Percentiles rank a stretch among this genome's conserved stretches.
Evolutionary conservation across 23 tunicate genomes (phyloP).

Genomic region (Ascidia mentula): DNA sequence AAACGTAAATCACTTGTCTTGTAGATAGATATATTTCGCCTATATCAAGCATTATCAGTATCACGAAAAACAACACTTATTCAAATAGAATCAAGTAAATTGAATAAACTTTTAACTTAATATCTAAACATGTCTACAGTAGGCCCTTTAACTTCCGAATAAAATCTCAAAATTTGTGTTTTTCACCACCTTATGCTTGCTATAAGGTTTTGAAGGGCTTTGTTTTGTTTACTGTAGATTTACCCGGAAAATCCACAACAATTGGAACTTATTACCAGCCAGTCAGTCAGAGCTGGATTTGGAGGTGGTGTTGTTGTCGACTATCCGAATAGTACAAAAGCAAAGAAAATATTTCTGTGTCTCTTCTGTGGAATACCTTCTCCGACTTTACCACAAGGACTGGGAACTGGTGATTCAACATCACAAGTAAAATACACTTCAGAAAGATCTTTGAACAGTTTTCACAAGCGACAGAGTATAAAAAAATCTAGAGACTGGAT

Average conservation of each 20-base stretch:
- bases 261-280: slow-evolving; percentile 84
- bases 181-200: no score
- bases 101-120: no score
- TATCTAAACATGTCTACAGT: no score
- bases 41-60: no score
- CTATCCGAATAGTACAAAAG: slow-evolving; percentile 95
- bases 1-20: no score
- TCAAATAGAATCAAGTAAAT: no score
- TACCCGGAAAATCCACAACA: slow-evolving; percentile 98
- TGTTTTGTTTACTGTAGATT: slow-evolving; percentile 35
- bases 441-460: slow-evolving; percentile 20
- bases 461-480: slow-evolving; percentile 14
- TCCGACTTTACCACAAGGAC: slow-evolving; percentile 64
- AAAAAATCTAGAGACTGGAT: slow-evolving; percentile 78
- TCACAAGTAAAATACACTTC: slow-evolving; percentile 31
- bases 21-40: no score
- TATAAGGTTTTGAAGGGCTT: no score
- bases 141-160: no score
- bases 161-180: no score
- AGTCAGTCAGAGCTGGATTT: slow-evolving; percentile 94
- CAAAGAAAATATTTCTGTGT: slow-evolving; percentile 96
- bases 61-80: no score
- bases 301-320: slow-evolving; percentile 98
- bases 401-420: slow-evolving; percentile 22
- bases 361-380: slow-evolving; percentile 79